Evolutionary conservation across 23 tunicate genomes (phyloP), one percentile per base, ranked within the genome.

Genomic region (Halocynthia roretzi): DNA sequence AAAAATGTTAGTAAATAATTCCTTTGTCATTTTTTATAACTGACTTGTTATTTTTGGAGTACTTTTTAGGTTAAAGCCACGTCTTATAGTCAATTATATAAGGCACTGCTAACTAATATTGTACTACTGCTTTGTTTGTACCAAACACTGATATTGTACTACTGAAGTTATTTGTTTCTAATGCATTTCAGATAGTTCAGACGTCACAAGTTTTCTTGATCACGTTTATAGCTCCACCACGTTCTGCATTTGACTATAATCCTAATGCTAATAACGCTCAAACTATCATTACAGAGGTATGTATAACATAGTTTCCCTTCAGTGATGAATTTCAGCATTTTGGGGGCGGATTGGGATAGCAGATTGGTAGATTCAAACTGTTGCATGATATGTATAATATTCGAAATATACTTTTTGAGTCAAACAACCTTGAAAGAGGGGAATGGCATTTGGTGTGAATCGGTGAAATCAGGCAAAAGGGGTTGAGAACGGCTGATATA

Each of bases 211-310:
- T 74, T 11, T 50, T 50, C 31, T 54, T 74, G n/a, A 54, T 74
- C 78, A 50, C 56, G 56, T 74, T 74, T 48, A 22, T 48, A 14
- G 78, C 78, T 54, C 78, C 78, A 14, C 78, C 78, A 11, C 22
- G 49, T 8, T 62, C 55, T 0, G 78, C 78, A 7, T 74, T 74
- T 31, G 22, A 74, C 18, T 74, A 74, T 5, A 74, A 74, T 18
- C 78, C 78, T 5, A 20, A 74, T 54, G 62, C 62, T n/a, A 8
- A 53, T 5, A 74, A 74, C 21, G 49, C 78, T 0, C 55, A 53
- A 10, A 22, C 63, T 8, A 74, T 54, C 7, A 54, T 74, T 31
- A 53, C 78, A 14, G 71, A 67, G 71, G 71, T 67, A 20, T 40
- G 71, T n/a, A 14, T 18, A 15, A 60, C n/a, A 60, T 2, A 60